Conservation (phyloP, 2,888 invertebrate species). For the Nyleta sp. region DNA sequence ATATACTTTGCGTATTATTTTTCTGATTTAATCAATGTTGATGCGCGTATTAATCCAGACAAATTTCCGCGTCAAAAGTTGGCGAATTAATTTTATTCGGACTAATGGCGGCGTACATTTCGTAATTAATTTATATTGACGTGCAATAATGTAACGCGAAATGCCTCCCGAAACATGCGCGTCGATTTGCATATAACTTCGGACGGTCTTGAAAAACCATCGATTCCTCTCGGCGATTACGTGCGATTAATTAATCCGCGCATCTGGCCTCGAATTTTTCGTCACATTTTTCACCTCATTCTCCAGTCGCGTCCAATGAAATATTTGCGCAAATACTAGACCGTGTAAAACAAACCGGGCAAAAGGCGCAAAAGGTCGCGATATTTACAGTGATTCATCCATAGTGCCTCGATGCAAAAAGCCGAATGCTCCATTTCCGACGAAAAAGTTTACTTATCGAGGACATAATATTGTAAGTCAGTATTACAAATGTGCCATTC, state of each 20-base stretch:
- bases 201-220: background rate
- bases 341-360: slow-evolving; percentile 15
- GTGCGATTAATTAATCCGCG: background rate
- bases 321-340: slow-evolving; percentile 21
- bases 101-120: background rate
- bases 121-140: slow-evolving; percentile 6
- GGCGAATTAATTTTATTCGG: slow-evolving; percentile 4
- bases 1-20: background rate
- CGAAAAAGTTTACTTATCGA: slow-evolving; percentile 22
- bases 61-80: slow-evolving; percentile 3
- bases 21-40: slow-evolving; percentile 7
- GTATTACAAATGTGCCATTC: too few relatives aligned
- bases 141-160: background rate
- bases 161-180: too few relatives aligned
- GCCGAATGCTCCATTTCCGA: slow-evolving; percentile 3
- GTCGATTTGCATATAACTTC: too few relatives aligned
- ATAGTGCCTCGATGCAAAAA: slow-evolving; percentile 17
- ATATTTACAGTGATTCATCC: slow-evolving; percentile 33
- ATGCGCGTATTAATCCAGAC: background rate
- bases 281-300: slow-evolving; percentile 19
- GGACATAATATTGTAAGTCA: background rate
- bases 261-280: background rate
- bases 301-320: slow-evolving; percentile 5
- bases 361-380: slow-evolving; percentile 16
- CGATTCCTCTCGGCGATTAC: too few relatives aligned